Base-by-base conservation (phyloP, 2,113 vertebrate genomes). In the Herpetotheres cachinnans region DNA sequence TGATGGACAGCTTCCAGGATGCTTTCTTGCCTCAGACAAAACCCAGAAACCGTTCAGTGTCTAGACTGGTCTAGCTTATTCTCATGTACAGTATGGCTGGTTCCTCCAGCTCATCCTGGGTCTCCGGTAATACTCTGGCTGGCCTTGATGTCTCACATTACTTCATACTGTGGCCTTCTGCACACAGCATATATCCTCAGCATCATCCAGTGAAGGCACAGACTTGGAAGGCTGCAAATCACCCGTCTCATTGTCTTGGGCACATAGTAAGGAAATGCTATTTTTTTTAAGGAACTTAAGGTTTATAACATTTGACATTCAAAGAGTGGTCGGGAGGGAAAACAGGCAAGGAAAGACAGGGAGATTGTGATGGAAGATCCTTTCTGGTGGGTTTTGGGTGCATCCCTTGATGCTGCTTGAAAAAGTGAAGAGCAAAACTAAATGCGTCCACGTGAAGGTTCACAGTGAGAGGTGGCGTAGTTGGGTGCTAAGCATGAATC, bases 381-480 rank as follows among this genome's bases (percentile, higher is more conserved):
- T 55, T 72, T 83, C 73, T 73, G 27, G 8, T 4, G 3, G 49
- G 18, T n/a, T 89, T 67, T 44, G n/a, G 17, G 10, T 36, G 13
- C 21, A 49, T 67, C 24, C 5, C 24, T 67, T 72, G 24, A 54
- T 67, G 34, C 30, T 72, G 17, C 52, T 54, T 63, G 42, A 34
- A 83, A 74, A 86, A 63, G 6, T 2, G 15, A 76, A 49, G 67
- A 58, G 34, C 27, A 25, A 66, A 86, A 29, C 11, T 16, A 13
- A 76, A 76, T 74, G 36, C 15, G 34, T 46, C 47, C 50, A 27
- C 6, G 2, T 32, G 15, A 26, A 72, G 56, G 42, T 20, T 86
- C 27, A 4, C 22, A 44, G 56, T 15, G 24, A 46, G 44, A 73
- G 27, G 9, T 22, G 56, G 16, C 0, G 0, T 17, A 36, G 62